A percentile compares a stretch with the other conserved stretches of the same genome.
phyloP scores from a whole-genome alignment of 1,140 invertebrate species.

The Drosophila subobscura region DNA sequence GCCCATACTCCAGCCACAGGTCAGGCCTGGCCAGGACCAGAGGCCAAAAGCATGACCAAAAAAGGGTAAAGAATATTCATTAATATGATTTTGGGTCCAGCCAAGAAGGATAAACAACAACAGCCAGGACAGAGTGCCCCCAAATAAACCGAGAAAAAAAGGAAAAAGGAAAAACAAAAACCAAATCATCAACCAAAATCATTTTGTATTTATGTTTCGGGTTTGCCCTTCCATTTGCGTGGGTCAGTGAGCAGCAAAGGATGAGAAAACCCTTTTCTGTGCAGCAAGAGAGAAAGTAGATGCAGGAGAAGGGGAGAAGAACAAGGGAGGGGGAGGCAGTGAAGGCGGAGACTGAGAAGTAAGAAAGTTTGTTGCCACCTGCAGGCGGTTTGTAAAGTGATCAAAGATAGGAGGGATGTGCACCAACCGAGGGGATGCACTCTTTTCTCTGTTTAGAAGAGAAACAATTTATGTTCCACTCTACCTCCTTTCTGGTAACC shows the following conservation, averaged over 20 bases:
- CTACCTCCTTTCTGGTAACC: neutral
- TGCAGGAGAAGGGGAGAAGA: neutral
- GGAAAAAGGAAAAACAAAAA: conserved; percentile 15
- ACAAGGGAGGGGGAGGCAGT: neutral
- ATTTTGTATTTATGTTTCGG: conserved; percentile 42
- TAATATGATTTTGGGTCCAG: conserved; percentile 78
- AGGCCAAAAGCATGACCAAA: conserved; percentile 57
- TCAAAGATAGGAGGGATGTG: neutral
- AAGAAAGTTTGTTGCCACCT: conserved; percentile 36
- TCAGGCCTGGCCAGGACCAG: conserved; percentile 12
- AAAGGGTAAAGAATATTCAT: conserved; percentile 63
- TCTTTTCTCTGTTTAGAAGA: neutral
- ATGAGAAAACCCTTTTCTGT: conserved; percentile 28
- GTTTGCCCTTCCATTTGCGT: conserved; percentile 10
- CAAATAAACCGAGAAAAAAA: conserved; percentile 26
- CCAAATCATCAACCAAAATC: conserved; percentile 18
- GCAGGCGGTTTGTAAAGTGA: neutral
- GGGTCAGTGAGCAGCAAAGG: conserved; percentile 34
- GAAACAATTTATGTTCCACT: no score
- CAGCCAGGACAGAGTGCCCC: conserved; percentile 12
- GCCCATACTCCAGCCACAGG: neutral
- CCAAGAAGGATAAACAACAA: conserved; percentile 41
- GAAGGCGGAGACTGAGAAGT: neutral
- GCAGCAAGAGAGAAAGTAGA: neutral
- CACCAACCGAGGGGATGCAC: neutral